These are phyloP conservation scores for Neomonachus schauinslandi DNA, from an alignment of 2,113 vertebrate genomes.

Conservation along the genomic window DNA sequence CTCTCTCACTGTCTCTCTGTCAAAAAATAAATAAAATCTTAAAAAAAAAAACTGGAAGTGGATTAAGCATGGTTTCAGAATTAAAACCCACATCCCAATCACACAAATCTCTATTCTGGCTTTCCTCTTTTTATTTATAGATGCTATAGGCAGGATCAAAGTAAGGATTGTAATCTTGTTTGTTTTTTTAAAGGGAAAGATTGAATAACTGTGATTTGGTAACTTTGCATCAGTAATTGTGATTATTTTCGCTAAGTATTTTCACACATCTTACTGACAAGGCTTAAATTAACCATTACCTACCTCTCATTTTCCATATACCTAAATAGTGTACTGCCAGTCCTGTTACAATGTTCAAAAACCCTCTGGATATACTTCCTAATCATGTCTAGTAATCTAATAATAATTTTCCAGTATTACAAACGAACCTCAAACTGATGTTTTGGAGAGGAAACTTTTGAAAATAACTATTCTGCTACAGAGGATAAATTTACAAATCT, in stretches of 20 bases:
- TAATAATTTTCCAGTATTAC: background rate
- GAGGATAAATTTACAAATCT: conserved; percentile 18
- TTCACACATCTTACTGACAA: background rate
- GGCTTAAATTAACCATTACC: background rate
- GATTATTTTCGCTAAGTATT: conserved; percentile 31
- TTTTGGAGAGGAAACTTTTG: conserved; percentile 30
- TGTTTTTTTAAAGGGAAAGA: conserved; percentile 10
- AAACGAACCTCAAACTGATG: background rate
- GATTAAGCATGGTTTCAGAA: background rate
- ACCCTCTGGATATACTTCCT: background rate
- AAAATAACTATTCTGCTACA: background rate
- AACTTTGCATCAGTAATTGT: background rate
- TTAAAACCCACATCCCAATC: background rate
- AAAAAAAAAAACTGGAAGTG: background rate
- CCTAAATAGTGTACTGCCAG: background rate
- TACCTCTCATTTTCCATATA: background rate
- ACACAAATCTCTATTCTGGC: background rate
- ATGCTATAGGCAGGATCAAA: background rate
- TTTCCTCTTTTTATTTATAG: conserved; percentile 17
- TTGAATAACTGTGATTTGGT: background rate
- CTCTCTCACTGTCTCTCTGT: too few relatives aligned
- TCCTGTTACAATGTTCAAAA: conserved; percentile 7
- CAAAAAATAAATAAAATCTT: too few relatives aligned
- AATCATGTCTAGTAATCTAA: background rate
- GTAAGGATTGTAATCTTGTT: background rate